Evolutionary conservation across 2,113 vertebrate genomes (phyloP), one percentile per base, ranked within the genome.

Genomic region (Saguinus midas): DNA sequence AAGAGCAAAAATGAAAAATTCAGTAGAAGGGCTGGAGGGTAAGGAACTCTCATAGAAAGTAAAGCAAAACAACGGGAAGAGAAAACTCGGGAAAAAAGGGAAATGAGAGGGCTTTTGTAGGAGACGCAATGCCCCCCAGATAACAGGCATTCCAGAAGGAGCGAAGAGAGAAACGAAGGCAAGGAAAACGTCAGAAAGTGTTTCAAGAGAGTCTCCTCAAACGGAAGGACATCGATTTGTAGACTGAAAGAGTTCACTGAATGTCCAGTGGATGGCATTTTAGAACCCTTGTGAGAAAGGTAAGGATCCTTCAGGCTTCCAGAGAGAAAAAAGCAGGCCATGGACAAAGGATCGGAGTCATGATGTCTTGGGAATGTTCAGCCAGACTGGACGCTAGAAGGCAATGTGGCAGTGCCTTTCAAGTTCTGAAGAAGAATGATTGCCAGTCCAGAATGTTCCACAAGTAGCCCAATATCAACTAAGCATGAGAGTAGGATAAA

Each of bases 341-440:
- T 29, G 43, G 27, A 55, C 37, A 81, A 87, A 73, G 37, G 40
- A 83, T 20, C 64, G 83, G 57, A 66, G 27, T 73, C 29, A 17
- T 37, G 95, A 72, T 78, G 18, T 92, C 58, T 57, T 79, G 58
- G 58, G 27, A 58, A n/a, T 72, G 73, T 90, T 87, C 68, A 81
- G 17, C 11, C 73, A 82, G 66, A 48, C 29, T n/a, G 4, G 70
- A n/a, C 48, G 11, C 55, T 81, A 73, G 72, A 61, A 85, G 40
- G 48, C 40, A 58, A 2, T 35, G 11, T 40, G 2, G 1, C 20
- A 61, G 21, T 9, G 21, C 17, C 52, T 87, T 93, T 58, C 45
- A 80, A 80, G 61, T 96, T 91, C 87, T 92, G 70, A 64, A 85
- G 79, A n/a, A 87, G 72, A 92, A 70, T 32, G 32, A 55, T 64